phyloP scores from a whole-genome alignment of 2,888 invertebrate species.

The Hemaris fuciformis region DNA sequence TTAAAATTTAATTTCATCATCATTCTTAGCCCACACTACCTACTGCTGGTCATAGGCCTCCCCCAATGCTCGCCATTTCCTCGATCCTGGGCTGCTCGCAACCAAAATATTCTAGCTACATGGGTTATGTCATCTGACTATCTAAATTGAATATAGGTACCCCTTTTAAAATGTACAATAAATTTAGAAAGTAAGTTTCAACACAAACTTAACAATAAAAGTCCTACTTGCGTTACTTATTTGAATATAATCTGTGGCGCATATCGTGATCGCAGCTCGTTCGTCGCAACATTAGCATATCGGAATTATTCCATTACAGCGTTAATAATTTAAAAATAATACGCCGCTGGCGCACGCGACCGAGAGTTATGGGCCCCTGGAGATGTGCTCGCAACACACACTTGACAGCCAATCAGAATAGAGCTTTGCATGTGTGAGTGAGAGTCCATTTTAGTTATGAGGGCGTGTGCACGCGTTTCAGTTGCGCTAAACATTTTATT shows the following conservation, averaged over 20 bases:
- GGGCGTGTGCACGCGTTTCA: slow-evolving; percentile 43
- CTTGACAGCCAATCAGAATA: slow-evolving; percentile 25
- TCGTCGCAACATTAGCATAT: slow-evolving; percentile 72
- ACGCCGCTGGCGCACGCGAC: slow-evolving; percentile 67
- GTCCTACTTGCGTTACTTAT: slow-evolving; percentile 2
- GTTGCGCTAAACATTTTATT: slow-evolving; percentile 51
- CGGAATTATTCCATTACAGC: slow-evolving; percentile 76
- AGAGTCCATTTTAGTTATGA: slow-evolving; percentile 29
- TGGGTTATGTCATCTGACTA: too few relatives aligned
- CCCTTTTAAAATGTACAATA: neutral
- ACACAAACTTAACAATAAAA: neutral
- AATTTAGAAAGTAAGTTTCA: neutral
- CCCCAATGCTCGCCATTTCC: too few relatives aligned
- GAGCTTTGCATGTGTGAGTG: slow-evolving; percentile 17
- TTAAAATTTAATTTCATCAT: too few relatives aligned
- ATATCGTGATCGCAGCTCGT: slow-evolving; percentile 65
- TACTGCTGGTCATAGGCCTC: too few relatives aligned
- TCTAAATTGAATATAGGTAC: too few relatives aligned
- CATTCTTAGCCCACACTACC: too few relatives aligned
- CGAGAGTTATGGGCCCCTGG: slow-evolving; percentile 66
- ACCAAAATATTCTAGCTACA: too few relatives aligned
- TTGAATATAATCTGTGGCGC: slow-evolving; percentile 29
- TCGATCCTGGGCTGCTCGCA: too few relatives aligned
- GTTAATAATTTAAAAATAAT: slow-evolving; percentile 79
- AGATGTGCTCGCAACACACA: slow-evolving; percentile 52